A percentile compares a stretch with the other conserved stretches of the same genome.
These are phyloP conservation scores for Rhipidura dahli DNA, from an alignment of 2,113 vertebrate species.

Conservation along the genomic window DNA sequence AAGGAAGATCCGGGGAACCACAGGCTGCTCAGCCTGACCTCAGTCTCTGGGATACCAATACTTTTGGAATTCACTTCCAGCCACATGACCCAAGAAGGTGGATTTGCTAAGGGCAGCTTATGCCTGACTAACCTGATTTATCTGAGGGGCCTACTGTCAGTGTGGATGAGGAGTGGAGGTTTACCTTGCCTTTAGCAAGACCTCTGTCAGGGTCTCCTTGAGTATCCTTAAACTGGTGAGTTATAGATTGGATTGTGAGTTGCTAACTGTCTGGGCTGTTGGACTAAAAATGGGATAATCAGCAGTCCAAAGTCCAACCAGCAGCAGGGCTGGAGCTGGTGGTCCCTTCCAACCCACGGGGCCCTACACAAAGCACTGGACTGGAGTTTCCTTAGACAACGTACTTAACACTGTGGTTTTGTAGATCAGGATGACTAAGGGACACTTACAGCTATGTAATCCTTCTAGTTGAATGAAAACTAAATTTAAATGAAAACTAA, in stretches of 20 bases:
- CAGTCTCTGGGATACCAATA: neutral
- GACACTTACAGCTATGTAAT: neutral
- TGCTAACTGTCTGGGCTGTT: neutral
- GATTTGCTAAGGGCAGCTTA: neutral
- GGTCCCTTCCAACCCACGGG: neutral
- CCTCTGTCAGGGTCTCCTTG: neutral
- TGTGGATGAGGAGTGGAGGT: neutral
- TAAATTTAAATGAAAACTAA: neutral
- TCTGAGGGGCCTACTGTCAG: neutral
- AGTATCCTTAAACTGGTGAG: neutral
- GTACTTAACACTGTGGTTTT: neutral
- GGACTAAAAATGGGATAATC: neutral
- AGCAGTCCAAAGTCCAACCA: neutral
- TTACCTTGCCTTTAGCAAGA: neutral
- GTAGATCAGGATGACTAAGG: neutral
- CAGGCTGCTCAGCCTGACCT: neutral
- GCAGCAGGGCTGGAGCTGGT: neutral
- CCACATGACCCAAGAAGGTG: neutral
- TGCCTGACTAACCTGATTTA: neutral
- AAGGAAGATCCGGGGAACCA: neutral
- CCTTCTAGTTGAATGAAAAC: neutral
- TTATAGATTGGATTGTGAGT: neutral
- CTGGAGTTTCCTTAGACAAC: neutral
- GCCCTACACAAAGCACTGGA: neutral
- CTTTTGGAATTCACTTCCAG: neutral